Conservation (phyloP, 2,888 invertebrate genomes). For the Tortricodes alternella region DNA sequence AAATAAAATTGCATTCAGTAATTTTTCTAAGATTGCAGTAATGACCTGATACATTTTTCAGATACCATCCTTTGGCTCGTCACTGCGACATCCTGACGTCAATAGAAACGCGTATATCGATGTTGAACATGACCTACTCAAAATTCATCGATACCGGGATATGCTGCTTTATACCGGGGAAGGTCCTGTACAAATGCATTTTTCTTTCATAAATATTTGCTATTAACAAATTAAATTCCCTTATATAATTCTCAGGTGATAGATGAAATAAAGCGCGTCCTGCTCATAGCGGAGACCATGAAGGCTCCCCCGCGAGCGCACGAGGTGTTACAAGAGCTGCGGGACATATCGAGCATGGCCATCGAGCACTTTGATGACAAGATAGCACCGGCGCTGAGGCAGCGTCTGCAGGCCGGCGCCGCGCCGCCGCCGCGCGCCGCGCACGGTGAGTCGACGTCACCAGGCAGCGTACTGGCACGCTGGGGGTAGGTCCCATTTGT, state of each 20-base stretch:
- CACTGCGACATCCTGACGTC: slow-evolving; percentile 95
- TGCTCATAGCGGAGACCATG: slow-evolving; percentile 86
- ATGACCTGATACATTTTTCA: slow-evolving; percentile 53
- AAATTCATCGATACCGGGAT: slow-evolving; percentile 92
- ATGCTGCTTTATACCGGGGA: slow-evolving; percentile 97
- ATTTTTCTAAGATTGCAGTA: not conserved
- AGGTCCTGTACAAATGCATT: slow-evolving; percentile 81
- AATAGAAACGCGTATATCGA: slow-evolving; percentile 94
- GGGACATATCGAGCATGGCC: slow-evolving; percentile 97
- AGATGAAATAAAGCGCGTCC: slow-evolving; percentile 92
- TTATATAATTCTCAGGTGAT: slow-evolving; percentile 87
- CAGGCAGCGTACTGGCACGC: too few relatives aligned
- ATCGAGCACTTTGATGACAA: slow-evolving; percentile 98
- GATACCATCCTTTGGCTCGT: slow-evolving; percentile 92
- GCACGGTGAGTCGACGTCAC: slow-evolving; percentile 42
- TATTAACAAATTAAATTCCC: too few relatives aligned
- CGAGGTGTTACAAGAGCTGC: slow-evolving; percentile 92
- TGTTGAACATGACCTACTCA: slow-evolving; percentile 95
- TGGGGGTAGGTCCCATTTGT: too few relatives aligned
- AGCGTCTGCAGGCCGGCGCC: slow-evolving; percentile 57
- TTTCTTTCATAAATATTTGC: not conserved
- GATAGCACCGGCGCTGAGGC: slow-evolving; percentile 80
- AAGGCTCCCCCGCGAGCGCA: slow-evolving; percentile 88
- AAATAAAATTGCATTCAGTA: too few relatives aligned
- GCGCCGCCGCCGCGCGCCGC: slow-evolving; percentile 44